Conservation (phyloP, 2,888 invertebrate genomes). For the Ptychoptera contaminata region DNA sequence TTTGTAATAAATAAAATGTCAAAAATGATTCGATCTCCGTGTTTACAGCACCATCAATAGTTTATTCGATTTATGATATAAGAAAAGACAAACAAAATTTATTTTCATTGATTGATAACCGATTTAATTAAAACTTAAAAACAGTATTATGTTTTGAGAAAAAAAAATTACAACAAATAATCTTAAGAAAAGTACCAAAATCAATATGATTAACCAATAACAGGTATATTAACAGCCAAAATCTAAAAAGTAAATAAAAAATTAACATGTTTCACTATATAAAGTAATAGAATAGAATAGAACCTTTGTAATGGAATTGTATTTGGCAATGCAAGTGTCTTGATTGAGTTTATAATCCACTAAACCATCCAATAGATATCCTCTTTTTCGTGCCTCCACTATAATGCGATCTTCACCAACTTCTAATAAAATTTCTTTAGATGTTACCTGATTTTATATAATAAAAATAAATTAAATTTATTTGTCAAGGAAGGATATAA, state of each 20-base stretch:
- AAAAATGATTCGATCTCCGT: too few relatives aligned
- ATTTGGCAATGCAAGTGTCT: constrained; percentile 33
- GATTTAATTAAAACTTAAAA: too few relatives aligned
- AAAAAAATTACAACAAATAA: too few relatives aligned
- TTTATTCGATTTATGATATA: too few relatives aligned
- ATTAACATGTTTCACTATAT: background rate
- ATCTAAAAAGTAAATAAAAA: background rate
- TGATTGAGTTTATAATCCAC: constrained; percentile 49
- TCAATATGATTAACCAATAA: background rate
- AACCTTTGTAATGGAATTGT: constrained; percentile 38
- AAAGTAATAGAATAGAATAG: too few relatives aligned
- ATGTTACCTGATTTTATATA: too few relatives aligned
- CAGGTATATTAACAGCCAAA: background rate
- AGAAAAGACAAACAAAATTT: too few relatives aligned
- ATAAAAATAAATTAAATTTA: constrained; percentile 9
- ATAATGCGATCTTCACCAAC: constrained; percentile 62
- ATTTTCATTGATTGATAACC: too few relatives aligned
- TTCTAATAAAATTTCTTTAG: constrained; percentile 47
- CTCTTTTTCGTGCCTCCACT: constrained; percentile 42
- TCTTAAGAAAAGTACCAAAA: too few relatives aligned
- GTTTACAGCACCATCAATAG: too few relatives aligned
- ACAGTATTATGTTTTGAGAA: too few relatives aligned
- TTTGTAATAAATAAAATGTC: too few relatives aligned
- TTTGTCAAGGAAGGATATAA: background rate
- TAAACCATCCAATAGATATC: constrained; percentile 51